These are phyloP conservation scores for Notothenia coriiceps DNA, from an alignment of 2,113 vertebrate species.

Conservation along the genomic window DNA sequence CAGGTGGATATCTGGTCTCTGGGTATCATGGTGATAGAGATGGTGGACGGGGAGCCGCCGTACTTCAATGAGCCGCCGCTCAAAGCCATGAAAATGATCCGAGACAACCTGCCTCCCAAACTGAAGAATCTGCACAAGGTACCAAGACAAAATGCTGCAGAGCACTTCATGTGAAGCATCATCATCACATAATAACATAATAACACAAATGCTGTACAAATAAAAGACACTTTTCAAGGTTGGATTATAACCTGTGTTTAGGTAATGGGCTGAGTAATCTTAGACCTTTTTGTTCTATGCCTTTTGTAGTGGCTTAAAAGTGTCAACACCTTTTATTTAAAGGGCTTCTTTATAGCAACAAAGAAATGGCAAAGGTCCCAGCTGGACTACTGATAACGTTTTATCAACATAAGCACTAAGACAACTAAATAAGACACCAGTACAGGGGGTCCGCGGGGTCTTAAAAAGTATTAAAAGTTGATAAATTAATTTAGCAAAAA, in stretches of 20 bases:
- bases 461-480: too few species aligned
- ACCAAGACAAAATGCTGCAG: background rate
- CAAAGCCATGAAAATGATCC: conserved; percentile 99
- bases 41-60: conserved; percentile 97
- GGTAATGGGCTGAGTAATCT: background rate
- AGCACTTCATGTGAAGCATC: background rate
- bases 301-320: background rate
- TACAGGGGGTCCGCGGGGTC: too few species aligned
- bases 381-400: background rate
- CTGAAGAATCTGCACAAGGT: conserved; percentile 96
- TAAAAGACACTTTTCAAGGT: background rate
- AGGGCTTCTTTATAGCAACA: too few species aligned
- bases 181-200: background rate
- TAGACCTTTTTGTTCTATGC: background rate
- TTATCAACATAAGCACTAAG: background rate
- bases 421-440: background rate
- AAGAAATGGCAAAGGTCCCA: too few species aligned
- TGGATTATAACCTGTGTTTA: background rate
- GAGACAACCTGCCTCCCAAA: conserved; percentile 95
- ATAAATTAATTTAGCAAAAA: too few species aligned
- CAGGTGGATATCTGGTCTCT: conserved; percentile 97
- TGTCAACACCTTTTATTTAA: too few species aligned
- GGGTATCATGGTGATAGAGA: conserved; percentile 98
- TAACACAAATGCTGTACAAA: background rate
- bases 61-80: conserved; percentile 97